Evolutionary conservation across 2,797 vertebrate species (phyloP).

Genomic region (Macroramphosus scolopax): DNA sequence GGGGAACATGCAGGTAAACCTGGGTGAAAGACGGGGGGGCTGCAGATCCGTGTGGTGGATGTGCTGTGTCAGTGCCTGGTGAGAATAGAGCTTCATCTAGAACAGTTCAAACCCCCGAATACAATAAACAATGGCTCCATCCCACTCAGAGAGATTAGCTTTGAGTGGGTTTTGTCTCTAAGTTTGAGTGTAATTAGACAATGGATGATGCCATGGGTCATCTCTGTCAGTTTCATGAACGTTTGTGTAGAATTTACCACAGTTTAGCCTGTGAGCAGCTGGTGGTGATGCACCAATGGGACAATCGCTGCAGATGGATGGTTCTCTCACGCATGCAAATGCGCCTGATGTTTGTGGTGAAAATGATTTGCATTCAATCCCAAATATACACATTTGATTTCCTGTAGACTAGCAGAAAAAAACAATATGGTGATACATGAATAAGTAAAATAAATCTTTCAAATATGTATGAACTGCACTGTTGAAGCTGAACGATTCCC

Average conservation of each 20-base stretch:
- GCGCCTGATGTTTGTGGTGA: background rate
- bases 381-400: background rate
- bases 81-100: conserved; percentile 77
- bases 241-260: conserved; percentile 28
- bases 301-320: too few species aligned
- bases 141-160: conserved; percentile 49
- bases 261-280: conserved; percentile 16
- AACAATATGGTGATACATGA: too few species aligned
- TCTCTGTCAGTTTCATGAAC: conserved; percentile 41
- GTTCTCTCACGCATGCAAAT: background rate
- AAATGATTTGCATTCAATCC: background rate
- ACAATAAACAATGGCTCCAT: conserved; percentile 58
- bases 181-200: conserved; percentile 51
- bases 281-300: too few species aligned
- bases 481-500: too few species aligned
- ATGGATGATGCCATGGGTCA: conserved; percentile 23
- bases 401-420: too few species aligned
- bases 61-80: conserved; percentile 76
- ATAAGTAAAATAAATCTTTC: too few species aligned
- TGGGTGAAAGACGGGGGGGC: conserved; percentile 36
- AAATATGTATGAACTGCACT: too few species aligned
- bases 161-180: conserved; percentile 48
- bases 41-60: conserved; percentile 46
- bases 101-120: conserved; percentile 64
- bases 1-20: conserved; percentile 72